Conservation (phyloP, 2,888 invertebrate genomes). For the Morinoia aosen region DNA sequence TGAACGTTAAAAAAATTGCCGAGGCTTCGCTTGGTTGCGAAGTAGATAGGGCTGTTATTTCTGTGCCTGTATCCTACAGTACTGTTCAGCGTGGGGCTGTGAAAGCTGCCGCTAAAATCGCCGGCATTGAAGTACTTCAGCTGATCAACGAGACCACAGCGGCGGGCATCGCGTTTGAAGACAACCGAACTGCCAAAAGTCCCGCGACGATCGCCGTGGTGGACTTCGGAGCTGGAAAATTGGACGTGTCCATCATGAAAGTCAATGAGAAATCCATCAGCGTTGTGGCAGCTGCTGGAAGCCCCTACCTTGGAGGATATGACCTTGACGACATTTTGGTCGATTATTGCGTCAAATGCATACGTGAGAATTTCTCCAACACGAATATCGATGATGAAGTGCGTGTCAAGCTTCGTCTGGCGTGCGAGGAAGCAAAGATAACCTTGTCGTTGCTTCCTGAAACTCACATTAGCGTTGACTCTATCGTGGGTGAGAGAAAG, state of each 20-base stretch:
- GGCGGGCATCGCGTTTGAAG: too few species aligned
- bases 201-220: too few species aligned
- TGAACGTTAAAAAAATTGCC: too few species aligned
- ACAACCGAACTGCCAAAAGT: too few species aligned
- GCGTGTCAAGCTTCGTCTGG: neutral
- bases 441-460: neutral
- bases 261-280: neutral
- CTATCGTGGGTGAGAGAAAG: neutral
- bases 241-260: neutral
- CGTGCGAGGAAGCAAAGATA: slow-evolving; percentile 13
- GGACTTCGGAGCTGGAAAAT: too few species aligned
- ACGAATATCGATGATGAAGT: neutral
- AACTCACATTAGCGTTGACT: neutral
- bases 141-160: too few species aligned
- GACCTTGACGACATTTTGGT: neutral
- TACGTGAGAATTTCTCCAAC: neutral
- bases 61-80: too few species aligned
- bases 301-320: neutral
- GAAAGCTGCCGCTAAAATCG: neutral
- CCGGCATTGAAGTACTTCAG: too few species aligned
- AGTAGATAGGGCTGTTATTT: too few species aligned
- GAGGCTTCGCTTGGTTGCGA: too few species aligned
- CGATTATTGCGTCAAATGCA: neutral
- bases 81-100: too few species aligned
- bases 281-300: neutral